Conservation (phyloP, 2,113 vertebrate species). For the Athene cunicularia region DNA sequence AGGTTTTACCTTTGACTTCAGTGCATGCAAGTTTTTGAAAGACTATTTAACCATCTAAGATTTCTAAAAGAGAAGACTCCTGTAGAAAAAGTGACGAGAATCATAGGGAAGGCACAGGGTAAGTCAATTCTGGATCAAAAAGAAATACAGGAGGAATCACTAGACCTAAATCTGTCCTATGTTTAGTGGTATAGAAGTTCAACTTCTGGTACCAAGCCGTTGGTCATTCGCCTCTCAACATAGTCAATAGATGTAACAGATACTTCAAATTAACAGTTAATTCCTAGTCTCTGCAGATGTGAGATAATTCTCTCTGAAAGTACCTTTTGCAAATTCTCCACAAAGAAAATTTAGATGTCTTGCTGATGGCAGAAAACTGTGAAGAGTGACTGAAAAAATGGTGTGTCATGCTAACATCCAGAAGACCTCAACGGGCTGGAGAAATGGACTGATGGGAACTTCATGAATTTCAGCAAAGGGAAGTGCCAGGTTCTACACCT, state of each 20-base stretch:
- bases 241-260: neutral
- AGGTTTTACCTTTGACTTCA: neutral
- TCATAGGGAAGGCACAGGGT: neutral
- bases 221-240: neutral
- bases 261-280: neutral
- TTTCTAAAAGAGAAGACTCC: neutral
- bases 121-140: neutral
- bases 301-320: neutral
- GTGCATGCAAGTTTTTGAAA: neutral
- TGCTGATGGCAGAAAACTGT: neutral
- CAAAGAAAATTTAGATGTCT: neutral
- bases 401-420: neutral
- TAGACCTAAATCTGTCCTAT: neutral
- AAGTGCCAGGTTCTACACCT: neutral
- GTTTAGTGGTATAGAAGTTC: neutral
- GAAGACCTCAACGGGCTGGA: neutral
- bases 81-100: neutral
- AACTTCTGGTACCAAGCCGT: neutral
- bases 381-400: neutral
- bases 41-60: neutral
- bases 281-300: neutral
- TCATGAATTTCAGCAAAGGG: neutral
- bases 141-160: neutral
- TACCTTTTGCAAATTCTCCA: neutral
- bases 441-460: neutral